Conservation (phyloP, 1,140 invertebrate genomes). For the Tenebrio molitor region DNA sequence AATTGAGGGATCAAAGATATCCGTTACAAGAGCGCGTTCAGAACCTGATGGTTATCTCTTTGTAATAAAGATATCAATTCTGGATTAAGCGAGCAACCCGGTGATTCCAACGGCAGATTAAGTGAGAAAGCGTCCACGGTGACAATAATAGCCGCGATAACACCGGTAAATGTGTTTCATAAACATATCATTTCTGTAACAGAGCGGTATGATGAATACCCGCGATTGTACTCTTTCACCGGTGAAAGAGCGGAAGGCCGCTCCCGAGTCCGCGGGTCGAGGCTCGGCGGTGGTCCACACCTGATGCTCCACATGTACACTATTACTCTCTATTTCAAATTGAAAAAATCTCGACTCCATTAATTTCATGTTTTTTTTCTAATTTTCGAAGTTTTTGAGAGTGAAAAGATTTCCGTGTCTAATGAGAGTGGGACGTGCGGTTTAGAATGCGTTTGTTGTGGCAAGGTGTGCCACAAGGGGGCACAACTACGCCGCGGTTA, state of each 20-base stretch:
- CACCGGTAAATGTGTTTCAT: slow-evolving; percentile 8
- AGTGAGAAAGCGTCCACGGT: slow-evolving; percentile 1
- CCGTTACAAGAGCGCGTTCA: slow-evolving; percentile 8
- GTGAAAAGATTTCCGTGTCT: too few species aligned
- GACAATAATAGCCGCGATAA: slow-evolving; percentile 34
- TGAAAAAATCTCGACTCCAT: too few species aligned
- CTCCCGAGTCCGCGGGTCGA: slow-evolving; percentile 47
- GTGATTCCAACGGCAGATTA: slow-evolving; percentile 31
- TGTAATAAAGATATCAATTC: slow-evolving; percentile 38
- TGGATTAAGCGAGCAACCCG: slow-evolving; percentile 19
- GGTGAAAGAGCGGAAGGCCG: slow-evolving; percentile 46
- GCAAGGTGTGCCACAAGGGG: too few species aligned
- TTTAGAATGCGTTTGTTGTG: too few species aligned
- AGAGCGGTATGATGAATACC: slow-evolving; percentile 29
- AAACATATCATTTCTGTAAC: slow-evolving; percentile 38
- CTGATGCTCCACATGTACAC: slow-evolving; percentile 35
- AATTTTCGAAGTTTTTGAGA: too few species aligned
- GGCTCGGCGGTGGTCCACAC: slow-evolving; percentile 49
- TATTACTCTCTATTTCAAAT: slow-evolving; percentile 16
- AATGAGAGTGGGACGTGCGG: too few species aligned
- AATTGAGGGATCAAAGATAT: slow-evolving; percentile 12
- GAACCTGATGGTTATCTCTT: slow-evolving; percentile 6
- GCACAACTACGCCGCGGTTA: too few species aligned
- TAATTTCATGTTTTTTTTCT: too few species aligned
- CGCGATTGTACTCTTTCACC: slow-evolving; percentile 34